Evolutionary conservation across 2,113 vertebrate genomes (phyloP), one percentile per base, ranked within the genome.

Genomic region (Nyctereutes procyonoides): DNA sequence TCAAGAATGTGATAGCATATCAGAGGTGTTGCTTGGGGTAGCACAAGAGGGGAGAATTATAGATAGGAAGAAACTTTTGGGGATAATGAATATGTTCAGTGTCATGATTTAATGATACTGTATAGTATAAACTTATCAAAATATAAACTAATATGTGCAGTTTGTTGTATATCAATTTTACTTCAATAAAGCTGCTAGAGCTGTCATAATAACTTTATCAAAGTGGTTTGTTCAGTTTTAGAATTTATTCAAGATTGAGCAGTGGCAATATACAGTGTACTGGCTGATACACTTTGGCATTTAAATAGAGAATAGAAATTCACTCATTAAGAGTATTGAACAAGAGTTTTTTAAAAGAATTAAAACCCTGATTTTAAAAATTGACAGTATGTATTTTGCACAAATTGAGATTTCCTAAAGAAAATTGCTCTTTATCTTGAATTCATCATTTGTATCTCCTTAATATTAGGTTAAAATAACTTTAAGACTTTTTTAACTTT

Each of bases 161-260:
- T 63, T 96, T 95, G 30, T 80, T 88, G 0, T 92, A 60, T 92
- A 76, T 85, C 82, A 88, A 0, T 67, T 97, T 80, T n/a, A 67
- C 30, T 38, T 43, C 22, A 82, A 0, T 85, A 56, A 95, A 94
- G 15, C 82, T 89, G 53, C 71, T 74, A 20, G 92, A 58, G 22
- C 55, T 88, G n/a, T 73, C 81, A 15, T 77, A 79, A 56, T 84
- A 90, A 24, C 8, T 8, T 76, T 92, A 19, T 82, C 9, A 96
- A 38, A 92, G 63, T 69, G 38, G 79, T 90, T 92, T 94, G 19
- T 86, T 97, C 89, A 74, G 22, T 10, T 73, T 93, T 77, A 74
- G 88, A 79, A 92, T 79, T 96, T 35, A 38, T 83, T 95, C 6
- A 96, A 55, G 28, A 55, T 84, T 90, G 48, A 90, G 17, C 93